Evolutionary conservation across 2,888 invertebrate species (phyloP).

Genomic region (Hypercompe scribonia): DNA sequence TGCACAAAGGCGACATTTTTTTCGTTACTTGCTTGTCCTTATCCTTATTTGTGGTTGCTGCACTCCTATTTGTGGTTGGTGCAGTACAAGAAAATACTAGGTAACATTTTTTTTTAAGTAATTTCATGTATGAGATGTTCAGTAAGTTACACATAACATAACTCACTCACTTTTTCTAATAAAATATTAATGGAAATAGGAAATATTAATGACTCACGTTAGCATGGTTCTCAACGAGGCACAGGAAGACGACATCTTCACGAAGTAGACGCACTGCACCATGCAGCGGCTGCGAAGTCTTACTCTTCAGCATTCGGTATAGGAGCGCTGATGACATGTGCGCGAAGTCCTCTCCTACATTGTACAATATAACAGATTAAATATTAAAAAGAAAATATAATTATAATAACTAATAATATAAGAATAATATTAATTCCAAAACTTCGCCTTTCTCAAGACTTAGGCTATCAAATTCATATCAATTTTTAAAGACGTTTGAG

Average conservation of each 20-base stretch:
- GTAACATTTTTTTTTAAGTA: not conserved
- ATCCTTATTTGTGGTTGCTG: no score
- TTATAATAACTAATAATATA: not conserved
- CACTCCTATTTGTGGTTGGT: no score
- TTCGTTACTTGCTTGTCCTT: not conserved
- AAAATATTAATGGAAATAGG: no score
- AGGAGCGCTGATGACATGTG: constrained; percentile 96
- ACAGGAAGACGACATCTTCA: constrained; percentile 98
- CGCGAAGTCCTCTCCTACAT: constrained; percentile 94
- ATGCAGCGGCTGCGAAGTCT: constrained; percentile 95
- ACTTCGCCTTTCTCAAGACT: no score
- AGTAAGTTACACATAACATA: no score
- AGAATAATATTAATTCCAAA: no score
- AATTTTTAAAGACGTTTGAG: no score
- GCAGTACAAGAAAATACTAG: not conserved
- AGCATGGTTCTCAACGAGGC: constrained; percentile 95
- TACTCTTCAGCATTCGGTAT: constrained; percentile 96
- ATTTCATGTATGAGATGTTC: not conserved
- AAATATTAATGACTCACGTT: constrained; percentile 89
- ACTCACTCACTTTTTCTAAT: no score
- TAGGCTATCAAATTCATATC: no score
- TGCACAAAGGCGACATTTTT: not conserved
- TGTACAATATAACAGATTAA: not conserved
- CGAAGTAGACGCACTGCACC: constrained; percentile 94
- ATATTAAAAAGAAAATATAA: not conserved